Conservation (phyloP, 1,140 invertebrate species). For the Achatina immaculata region DNA sequence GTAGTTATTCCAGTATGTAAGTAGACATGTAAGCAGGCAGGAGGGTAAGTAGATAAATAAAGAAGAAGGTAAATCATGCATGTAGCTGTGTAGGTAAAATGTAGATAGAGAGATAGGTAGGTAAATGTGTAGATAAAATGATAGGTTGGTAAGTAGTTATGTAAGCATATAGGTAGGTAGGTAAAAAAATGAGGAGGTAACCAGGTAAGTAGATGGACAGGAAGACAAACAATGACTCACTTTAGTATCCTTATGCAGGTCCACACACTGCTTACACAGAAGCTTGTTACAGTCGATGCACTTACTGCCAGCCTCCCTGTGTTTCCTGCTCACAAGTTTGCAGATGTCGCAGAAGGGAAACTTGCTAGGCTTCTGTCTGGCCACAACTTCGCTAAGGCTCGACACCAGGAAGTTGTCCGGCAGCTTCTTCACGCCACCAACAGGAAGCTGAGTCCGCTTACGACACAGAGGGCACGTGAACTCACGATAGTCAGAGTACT, state of each 20-base stretch:
- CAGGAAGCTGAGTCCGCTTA: constrained; percentile 70
- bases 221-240: constrained; percentile 27
- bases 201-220: background rate
- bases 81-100: background rate
- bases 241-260: constrained; percentile 69
- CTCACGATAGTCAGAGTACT: constrained; percentile 71
- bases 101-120: background rate
- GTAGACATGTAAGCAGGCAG: no score
- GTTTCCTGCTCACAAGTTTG: constrained; percentile 69
- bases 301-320: constrained; percentile 70
- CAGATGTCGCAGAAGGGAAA: constrained; percentile 72
- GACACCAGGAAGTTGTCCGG: constrained; percentile 73
- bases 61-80: no score
- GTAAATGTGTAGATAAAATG: background rate
- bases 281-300: constrained; percentile 72
- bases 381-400: constrained; percentile 66
- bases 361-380: constrained; percentile 67
- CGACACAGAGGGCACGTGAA: constrained; percentile 73
- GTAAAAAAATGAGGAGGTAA: background rate
- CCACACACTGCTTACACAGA: constrained; percentile 70
- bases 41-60: no score
- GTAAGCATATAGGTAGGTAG: background rate
- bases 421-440: constrained; percentile 72
- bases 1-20: no score
- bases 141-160: background rate